Percentiles rank a stretch among this genome's conserved stretches.
Evolutionary conservation across 2,797 vertebrate genomes (phyloP).

Genomic region (Notolabrus celidotus): DNA sequence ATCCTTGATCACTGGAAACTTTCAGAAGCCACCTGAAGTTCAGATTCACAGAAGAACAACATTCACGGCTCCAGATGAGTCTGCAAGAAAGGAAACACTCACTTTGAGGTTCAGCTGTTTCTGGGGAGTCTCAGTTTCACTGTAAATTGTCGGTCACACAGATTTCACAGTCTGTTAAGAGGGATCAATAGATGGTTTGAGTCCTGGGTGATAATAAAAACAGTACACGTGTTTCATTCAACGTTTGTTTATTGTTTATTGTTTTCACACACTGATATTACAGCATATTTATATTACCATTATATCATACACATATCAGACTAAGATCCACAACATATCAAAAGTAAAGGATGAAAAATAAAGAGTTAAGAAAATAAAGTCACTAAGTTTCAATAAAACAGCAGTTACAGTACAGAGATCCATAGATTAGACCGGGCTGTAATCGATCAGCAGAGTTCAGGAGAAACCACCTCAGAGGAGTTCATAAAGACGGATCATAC

Average conservation of each 20-base stretch:
- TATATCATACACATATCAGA: constrained; percentile 54
- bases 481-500: neutral
- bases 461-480: neutral
- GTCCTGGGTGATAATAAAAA: no score
- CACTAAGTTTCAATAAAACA: constrained; percentile 56
- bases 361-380: constrained; percentile 61
- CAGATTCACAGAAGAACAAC: no score
- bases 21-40: no score
- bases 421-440: constrained; percentile 63
- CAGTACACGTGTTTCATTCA: constrained; percentile 14
- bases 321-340: constrained; percentile 62
- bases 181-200: no score
- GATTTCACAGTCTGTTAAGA: no score
- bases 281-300: constrained; percentile 55
- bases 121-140: no score
- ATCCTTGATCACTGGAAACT: no score
- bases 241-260: constrained; percentile 68
- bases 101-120: no score
- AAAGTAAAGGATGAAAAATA: constrained; percentile 64
- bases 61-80: no score
- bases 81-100: no score
- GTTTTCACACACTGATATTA: constrained; percentile 63
- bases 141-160: no score
- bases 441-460: constrained; percentile 53
- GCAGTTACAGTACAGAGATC: constrained; percentile 70